Evolutionary conservation across 2,797 vertebrate genomes (phyloP).

Genomic region (Protonibea diacanthus): DNA sequence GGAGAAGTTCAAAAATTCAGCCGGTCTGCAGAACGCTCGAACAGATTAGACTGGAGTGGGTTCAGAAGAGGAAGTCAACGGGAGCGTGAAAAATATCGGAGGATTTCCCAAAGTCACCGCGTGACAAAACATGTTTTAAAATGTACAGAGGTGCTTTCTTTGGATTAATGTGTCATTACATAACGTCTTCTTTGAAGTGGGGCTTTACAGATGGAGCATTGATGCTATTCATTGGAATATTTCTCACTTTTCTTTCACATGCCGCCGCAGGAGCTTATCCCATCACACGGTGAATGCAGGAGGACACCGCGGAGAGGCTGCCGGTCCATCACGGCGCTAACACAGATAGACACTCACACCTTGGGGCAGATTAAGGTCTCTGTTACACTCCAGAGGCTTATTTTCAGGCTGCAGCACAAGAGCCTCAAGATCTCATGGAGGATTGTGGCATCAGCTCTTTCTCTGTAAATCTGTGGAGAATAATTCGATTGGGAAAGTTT

Average conservation of each 20-base stretch:
- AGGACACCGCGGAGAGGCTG: conserved; percentile 7
- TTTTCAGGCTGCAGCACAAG: background rate
- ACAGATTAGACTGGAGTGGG: conserved; percentile 21
- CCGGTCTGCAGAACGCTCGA: conserved; percentile 7
- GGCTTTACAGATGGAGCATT: conserved; percentile 4
- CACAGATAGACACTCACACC: background rate
- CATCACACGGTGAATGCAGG: conserved; percentile 13
- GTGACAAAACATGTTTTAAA: background rate
- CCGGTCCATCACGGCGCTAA: conserved; percentile 8
- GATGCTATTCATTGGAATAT: conserved; percentile 1
- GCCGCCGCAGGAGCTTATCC: conserved; percentile 7
- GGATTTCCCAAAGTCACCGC: conserved; percentile 1
- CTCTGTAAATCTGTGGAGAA: background rate
- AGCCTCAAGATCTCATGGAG: background rate
- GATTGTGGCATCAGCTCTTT: no score
- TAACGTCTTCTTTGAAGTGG: background rate
- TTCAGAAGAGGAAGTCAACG: conserved; percentile 7
- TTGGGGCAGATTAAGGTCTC: background rate
- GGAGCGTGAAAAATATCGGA: background rate
- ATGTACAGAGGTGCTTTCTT: background rate
- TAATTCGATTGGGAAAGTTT: background rate
- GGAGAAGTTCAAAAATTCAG: conserved; percentile 26
- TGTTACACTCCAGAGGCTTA: background rate
- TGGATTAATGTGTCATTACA: background rate
- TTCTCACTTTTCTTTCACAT: conserved; percentile 1